phyloP scores from a whole-genome alignment of 2,113 vertebrate species.

The Nanorana parkeri region DNA sequence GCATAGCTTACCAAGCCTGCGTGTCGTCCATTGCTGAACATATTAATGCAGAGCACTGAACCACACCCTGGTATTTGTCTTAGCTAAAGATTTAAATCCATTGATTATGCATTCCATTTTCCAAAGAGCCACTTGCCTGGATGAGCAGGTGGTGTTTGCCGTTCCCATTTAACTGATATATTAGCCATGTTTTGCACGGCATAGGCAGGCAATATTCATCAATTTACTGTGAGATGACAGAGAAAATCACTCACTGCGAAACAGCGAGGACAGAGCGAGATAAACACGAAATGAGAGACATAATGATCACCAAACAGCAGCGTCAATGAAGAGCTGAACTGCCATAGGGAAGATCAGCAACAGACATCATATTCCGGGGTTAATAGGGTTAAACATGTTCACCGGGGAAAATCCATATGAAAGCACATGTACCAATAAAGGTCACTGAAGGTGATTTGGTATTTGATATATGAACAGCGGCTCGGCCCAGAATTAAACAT shows the following conservation, averaged over 20 bases:
- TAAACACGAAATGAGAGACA: conserved; percentile 71
- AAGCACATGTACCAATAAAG: not conserved
- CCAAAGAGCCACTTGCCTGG: conserved; percentile 83
- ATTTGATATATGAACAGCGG: too few relatives aligned
- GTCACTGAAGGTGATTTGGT: not conserved
- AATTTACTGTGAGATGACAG: conserved; percentile 82
- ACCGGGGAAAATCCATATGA: not conserved
- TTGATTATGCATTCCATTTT: conserved; percentile 88
- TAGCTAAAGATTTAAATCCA: conserved; percentile 83
- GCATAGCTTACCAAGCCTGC: not conserved
- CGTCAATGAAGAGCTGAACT: conserved; percentile 53
- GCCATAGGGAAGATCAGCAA: not conserved
- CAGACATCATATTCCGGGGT: not conserved
- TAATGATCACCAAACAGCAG: conserved; percentile 71
- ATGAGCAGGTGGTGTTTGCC: conserved; percentile 86
- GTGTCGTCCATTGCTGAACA: not conserved
- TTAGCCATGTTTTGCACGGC: conserved; percentile 84
- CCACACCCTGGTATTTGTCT: conserved; percentile 72
- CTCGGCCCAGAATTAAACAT: too few relatives aligned
- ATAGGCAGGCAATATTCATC: conserved; percentile 82
- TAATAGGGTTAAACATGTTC: not conserved
- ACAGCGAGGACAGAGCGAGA: conserved; percentile 68
- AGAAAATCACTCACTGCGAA: conserved; percentile 80
- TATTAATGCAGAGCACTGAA: not conserved
- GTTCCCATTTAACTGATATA: conserved; percentile 87